A percentile compares a stretch with the other conserved stretches of the same genome.
These are phyloP conservation scores for Corvus hawaiiensis DNA, from an alignment of 2,113 vertebrate species.

Conservation along the genomic window DNA sequence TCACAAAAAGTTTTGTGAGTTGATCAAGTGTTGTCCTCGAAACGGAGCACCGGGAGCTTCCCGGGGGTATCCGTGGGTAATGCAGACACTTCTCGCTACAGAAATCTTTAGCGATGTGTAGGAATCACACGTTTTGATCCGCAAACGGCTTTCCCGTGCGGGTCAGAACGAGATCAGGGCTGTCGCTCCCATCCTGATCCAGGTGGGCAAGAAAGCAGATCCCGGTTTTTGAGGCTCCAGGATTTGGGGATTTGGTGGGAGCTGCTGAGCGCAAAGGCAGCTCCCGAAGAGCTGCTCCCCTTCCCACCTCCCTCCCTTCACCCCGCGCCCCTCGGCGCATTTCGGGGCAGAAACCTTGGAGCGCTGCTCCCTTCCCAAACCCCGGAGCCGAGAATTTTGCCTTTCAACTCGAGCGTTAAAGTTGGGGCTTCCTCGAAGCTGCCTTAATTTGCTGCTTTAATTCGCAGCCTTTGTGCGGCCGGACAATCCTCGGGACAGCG, in stretches of 20 bases:
- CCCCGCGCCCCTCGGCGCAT: not conserved
- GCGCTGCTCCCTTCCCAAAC: not conserved
- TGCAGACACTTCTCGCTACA: fast-evolving
- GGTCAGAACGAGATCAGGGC: fast-evolving
- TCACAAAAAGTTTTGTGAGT: not conserved
- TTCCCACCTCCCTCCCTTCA: not conserved
- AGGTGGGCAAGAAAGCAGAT: fast-evolving
- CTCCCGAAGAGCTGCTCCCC: not conserved
- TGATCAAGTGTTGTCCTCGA: not conserved
- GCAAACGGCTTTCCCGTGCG: fast-evolving
- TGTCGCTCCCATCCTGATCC: fast-evolving
- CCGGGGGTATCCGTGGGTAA: not conserved
- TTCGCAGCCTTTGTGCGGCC: not conserved
- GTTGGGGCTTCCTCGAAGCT: not conserved
- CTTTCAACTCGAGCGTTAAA: not conserved
- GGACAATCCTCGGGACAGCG: not conserved
- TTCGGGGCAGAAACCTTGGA: not conserved
- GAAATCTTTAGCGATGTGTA: fast-evolving
- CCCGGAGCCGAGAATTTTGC: not conserved
- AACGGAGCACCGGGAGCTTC: fast-evolving
- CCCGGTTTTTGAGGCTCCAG: fast-evolving
- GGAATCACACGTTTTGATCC: fast-evolving
- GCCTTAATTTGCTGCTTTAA: not conserved
- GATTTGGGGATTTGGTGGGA: not conserved
- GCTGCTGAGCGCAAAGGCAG: not conserved